A percentile compares a stretch with the other conserved stretches of the same genome.
phyloP scores from a whole-genome alignment of 1,140 invertebrate species.

The Hylaeus anthracinus region DNA sequence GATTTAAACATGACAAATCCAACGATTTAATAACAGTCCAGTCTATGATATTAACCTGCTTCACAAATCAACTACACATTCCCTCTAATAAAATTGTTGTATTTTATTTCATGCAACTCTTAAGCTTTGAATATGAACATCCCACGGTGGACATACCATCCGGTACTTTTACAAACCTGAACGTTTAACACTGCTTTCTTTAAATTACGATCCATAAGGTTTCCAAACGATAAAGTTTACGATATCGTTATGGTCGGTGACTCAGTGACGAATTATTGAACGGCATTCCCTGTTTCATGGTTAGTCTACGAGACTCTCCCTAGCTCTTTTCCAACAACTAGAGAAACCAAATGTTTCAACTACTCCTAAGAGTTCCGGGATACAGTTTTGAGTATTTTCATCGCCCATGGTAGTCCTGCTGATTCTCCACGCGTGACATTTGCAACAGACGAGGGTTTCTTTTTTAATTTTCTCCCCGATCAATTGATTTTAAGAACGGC shows the following conservation, averaged over 20 bases:
- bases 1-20: too few relatives aligned
- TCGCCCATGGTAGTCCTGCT: not conserved
- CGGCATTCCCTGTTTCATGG: not conserved
- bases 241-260: not conserved
- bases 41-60: too few relatives aligned
- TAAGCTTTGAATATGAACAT: too few relatives aligned
- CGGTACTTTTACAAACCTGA: too few relatives aligned
- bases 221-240: not conserved
- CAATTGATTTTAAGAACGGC: slow-evolving; percentile 1
- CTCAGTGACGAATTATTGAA: not conserved
- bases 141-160: too few relatives aligned
- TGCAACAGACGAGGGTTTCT: slow-evolving; percentile 1
- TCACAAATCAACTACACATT: too few relatives aligned
- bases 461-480: slow-evolving; percentile 33
- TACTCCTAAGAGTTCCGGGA: slow-evolving; percentile 3
- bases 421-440: slow-evolving; percentile 42
- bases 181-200: not conserved
- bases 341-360: slow-evolving; percentile 8
- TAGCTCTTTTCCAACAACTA: not conserved
- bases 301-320: not conserved
- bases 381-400: slow-evolving; percentile 24
- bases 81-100: too few relatives aligned
- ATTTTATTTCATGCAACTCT: too few relatives aligned
- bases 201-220: not conserved
- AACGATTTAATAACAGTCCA: too few relatives aligned